These are phyloP conservation scores for Euwallacea similis DNA, from an alignment of 1,140 invertebrate species.

Conservation along the genomic window DNA sequence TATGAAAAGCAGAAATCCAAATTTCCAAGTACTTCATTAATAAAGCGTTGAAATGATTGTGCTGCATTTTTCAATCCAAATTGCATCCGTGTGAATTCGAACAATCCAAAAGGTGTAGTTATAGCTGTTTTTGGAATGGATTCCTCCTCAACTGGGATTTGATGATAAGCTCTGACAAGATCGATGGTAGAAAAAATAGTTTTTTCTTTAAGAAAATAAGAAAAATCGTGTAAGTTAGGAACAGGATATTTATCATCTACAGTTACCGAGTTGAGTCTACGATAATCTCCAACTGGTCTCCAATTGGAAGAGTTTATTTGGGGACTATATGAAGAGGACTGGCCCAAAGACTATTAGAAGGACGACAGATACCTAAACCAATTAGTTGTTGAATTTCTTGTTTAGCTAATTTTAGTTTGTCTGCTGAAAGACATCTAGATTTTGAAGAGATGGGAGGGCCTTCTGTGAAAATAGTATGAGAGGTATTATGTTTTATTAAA, in stretches of 20 bases:
- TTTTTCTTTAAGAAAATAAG: background rate
- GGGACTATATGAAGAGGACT: background rate
- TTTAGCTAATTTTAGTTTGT: background rate
- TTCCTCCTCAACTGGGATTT: conserved; percentile 50
- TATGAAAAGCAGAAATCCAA: background rate
- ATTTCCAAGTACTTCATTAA: background rate
- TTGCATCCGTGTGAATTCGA: conserved; percentile 37
- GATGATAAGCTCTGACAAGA: conserved; percentile 56
- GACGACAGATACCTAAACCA: background rate
- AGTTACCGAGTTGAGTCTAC: background rate
- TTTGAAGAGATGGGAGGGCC: background rate
- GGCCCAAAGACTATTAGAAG: background rate
- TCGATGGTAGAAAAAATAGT: conserved; percentile 38
- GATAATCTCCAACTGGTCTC: background rate
- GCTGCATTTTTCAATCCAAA: conserved; percentile 3
- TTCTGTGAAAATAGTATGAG: background rate
- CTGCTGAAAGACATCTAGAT: background rate
- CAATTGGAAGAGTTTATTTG: background rate
- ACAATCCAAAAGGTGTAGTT: conserved; percentile 51
- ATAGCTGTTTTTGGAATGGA: conserved; percentile 51
- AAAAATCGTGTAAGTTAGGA: background rate
- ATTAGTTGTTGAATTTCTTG: background rate
- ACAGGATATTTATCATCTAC: background rate
- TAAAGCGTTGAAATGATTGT: background rate
- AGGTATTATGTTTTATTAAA: background rate